phyloP scores from a whole-genome alignment of 2,113 vertebrate species.

The Otis tarda region DNA sequence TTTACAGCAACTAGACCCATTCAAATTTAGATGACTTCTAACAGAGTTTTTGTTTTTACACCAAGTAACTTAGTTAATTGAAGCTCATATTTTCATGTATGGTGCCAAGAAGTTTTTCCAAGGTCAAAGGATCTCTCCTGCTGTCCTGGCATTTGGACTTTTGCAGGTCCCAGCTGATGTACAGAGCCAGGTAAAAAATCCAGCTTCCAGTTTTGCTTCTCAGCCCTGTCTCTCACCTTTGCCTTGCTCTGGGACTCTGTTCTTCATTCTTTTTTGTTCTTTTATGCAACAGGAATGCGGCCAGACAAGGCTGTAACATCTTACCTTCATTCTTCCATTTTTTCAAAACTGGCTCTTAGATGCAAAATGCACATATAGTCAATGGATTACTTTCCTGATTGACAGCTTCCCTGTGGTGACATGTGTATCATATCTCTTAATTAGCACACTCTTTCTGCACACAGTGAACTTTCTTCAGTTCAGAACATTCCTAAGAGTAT shows the following conservation, averaged over 20 bases:
- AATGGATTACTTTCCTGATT: neutral
- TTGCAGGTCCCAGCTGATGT: neutral
- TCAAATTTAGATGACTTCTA: neutral
- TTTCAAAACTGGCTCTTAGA: neutral
- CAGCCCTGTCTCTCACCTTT: neutral
- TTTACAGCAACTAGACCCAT: neutral
- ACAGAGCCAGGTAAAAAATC: neutral
- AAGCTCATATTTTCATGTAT: neutral
- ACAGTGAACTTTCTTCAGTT: slow-evolving; percentile 8
- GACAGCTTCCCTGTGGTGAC: neutral
- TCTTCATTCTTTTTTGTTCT: neutral
- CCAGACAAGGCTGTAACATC: neutral
- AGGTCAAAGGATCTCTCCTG: neutral
- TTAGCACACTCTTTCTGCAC: neutral
- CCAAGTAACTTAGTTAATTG: neutral
- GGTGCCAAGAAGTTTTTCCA: neutral
- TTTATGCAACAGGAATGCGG: neutral
- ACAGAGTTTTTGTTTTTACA: slow-evolving; percentile 11
- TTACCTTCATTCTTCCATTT: neutral
- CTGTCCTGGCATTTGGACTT: neutral
- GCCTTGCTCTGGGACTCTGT: neutral
- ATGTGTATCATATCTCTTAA: neutral
- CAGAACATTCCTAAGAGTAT: slow-evolving; percentile 1
- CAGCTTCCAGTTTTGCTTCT: neutral
- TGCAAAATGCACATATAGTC: neutral